Base-by-base conservation (phyloP, 2,888 invertebrate genomes). In the Melanostoma scalare region DNA sequence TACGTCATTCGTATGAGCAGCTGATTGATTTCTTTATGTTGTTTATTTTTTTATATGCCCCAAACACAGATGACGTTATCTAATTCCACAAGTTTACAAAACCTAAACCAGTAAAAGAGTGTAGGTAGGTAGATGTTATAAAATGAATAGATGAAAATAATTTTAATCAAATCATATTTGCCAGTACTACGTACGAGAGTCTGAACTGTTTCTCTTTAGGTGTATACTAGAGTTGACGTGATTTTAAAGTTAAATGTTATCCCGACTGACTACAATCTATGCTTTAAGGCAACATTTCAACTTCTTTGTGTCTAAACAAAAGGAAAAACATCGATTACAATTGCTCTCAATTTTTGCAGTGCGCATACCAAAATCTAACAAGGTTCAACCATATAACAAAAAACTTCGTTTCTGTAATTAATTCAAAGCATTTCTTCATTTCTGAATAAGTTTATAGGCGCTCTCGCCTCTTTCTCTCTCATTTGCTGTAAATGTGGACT, bases 351-450 rank as follows among this genome's bases (percentile, higher is more conserved):
- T 58, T 63, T 63, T 63, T 50, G 4, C 53, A 69, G 68, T 78
- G 82, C 82, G 82, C 78, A 82, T 82, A 74, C 36, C 78, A 58
- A 73, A 68, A 78, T 10, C 56, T 35, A 78, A 65, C 65, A 78
- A 82, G 82, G 82, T 82, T 67, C 44, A 35, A 20, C n/a, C 42
- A 63, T 20, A 52, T 42, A 46, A 65, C 2, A 30, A 46, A 55
- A 30, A 58, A 0, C 31, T 50, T 33, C 44, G 33, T 44, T 30
- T 50, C 5, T 67, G 30, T 76, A 76, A 77, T 72, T 72, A 67
- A 77, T 81, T 72, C 65, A 40, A 60, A 65, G 9, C 60, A 46
- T 65, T 55, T 10, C 55, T n/a, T 36, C 20, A 30, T 48, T 48
- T 48, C 61, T 61, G 8, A 63, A 63, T 38, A 46, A 4, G 69